phyloP scores from a whole-genome alignment of 2,888 invertebrate genomes.

The Nezara viridula region DNA sequence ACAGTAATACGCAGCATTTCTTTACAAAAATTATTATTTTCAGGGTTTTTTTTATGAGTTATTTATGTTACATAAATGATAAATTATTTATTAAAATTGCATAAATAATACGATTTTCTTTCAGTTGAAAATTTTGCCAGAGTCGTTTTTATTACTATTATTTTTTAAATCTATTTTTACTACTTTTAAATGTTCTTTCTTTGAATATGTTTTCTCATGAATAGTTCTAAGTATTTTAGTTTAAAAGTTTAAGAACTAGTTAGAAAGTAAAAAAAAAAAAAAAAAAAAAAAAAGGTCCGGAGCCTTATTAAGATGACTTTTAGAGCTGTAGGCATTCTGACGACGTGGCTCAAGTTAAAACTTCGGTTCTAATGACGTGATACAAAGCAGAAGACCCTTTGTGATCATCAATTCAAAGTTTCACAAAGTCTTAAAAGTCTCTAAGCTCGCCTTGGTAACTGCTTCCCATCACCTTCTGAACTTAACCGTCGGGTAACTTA shows the following conservation, averaged over 20 bases:
- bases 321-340: neutral
- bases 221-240: neutral
- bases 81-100: no score
- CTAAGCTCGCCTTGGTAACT: constrained; percentile 33
- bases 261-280: neutral
- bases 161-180: neutral
- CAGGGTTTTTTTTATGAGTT: no score
- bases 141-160: neutral
- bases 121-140: neutral
- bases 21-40: no score
- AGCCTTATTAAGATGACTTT: neutral
- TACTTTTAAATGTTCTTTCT: neutral
- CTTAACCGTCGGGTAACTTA: constrained; percentile 7
- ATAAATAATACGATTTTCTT: neutral
- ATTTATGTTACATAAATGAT: no score
- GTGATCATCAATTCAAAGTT: constrained; percentile 55
- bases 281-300: neutral
- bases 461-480: neutral
- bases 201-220: neutral
- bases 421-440: constrained; percentile 47
- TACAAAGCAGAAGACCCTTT: constrained; percentile 34
- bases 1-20: no score
- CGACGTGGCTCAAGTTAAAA: constrained; percentile 32
- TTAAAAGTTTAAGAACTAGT: neutral
- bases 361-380: constrained; percentile 49